Base-by-base conservation (phyloP, 1,140 invertebrate genomes). In the Chionoecetes opilio region DNA sequence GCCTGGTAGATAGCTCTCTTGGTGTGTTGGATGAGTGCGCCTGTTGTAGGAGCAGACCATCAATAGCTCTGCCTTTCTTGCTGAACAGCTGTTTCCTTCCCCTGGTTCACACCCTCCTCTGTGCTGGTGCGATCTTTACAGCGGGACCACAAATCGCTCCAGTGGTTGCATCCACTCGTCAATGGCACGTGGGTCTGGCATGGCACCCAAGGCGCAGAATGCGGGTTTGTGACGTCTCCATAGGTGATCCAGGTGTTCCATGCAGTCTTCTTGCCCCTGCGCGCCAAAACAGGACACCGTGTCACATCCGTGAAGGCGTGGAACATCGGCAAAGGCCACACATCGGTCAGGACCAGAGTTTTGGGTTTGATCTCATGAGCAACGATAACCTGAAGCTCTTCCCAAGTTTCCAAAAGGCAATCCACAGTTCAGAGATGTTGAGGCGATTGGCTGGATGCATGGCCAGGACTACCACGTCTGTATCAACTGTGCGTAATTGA, bases 321-420 rank as follows among this genome's bases (percentile, higher is more conserved):
- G 41, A 94, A 94, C 84, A 87, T 29, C 17, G 86, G 93, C 86
- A n/a, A 87, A 87, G 34, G 84, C 34, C 34, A 88, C 38, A 46
- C 85, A n/a, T n/a, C 26, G 53, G 84, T 87, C 21, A 41, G 41
- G 93, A 3, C 84, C 34, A 63, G 14, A 29, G 0, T 29, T 31
- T 89, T 46, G 41, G 94, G n/a, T n/a, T n/a, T n/a, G 17, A 94
- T 94, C 31, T 94, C 94, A 46, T 94, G 94, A 82, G 90, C 88
- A 37, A 82, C 34, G 6, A 94, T n/a, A 87, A 92, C 75, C 88
- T 82, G 75, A 94, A 94, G 88, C 41, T 90, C 53, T 94, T 94
- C 32, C 32, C 89, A 82, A 53, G 26, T 9, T n/a, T n/a, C n/a
- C 90, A 63, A 93, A 95, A 95, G 35, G 94, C 94, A 75, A 92